These are phyloP conservation scores for Cactoblastis cactorum DNA, from an alignment of 2,888 invertebrate genomes.

Conservation along the genomic window DNA sequence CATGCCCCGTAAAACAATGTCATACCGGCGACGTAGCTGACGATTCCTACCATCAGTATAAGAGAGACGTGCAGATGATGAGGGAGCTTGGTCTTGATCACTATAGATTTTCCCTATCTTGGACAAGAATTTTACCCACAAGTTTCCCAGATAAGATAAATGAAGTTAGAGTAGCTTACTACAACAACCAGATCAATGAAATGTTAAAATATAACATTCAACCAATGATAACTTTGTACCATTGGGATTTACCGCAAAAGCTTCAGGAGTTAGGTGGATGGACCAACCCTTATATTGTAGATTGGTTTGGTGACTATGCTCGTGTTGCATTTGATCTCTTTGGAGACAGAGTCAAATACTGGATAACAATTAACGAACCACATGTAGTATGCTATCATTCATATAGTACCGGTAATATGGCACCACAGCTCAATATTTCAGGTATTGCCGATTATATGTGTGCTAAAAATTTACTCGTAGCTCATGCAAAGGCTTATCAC, in stretches of 20 bases:
- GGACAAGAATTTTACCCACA: slow-evolving; percentile 78
- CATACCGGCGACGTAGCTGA: slow-evolving; percentile 75
- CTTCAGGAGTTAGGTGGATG: slow-evolving; percentile 54
- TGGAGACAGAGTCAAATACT: slow-evolving; percentile 64
- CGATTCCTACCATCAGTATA: slow-evolving; percentile 76
- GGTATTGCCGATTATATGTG: slow-evolving; percentile 66
- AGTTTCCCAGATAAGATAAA: slow-evolving; percentile 79
- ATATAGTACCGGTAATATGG: slow-evolving; percentile 43
- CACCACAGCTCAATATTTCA: slow-evolving; percentile 32
- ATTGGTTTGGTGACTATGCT: slow-evolving; percentile 62
- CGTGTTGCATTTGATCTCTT: slow-evolving; percentile 47
- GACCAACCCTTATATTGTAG: slow-evolving; percentile 48
- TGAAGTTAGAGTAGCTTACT: slow-evolving; percentile 22
- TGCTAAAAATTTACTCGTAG: slow-evolving; percentile 60
- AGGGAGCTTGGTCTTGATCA: slow-evolving; percentile 49
- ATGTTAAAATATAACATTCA: slow-evolving; percentile 69
- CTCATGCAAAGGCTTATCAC: slow-evolving; percentile 70
- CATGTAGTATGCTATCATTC: slow-evolving; percentile 44
- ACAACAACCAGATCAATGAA: slow-evolving; percentile 57
- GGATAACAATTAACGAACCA: slow-evolving; percentile 80
- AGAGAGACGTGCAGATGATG: slow-evolving; percentile 58
- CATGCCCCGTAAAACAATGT: slow-evolving; percentile 63
- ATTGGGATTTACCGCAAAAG: slow-evolving; percentile 56
- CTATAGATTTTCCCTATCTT: slow-evolving; percentile 75
- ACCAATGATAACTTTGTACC: slow-evolving; percentile 69